These are phyloP conservation scores for Chiridota heheva DNA, from an alignment of 35 echinoderm and acorn worm genomes.

Conservation along the genomic window DNA sequence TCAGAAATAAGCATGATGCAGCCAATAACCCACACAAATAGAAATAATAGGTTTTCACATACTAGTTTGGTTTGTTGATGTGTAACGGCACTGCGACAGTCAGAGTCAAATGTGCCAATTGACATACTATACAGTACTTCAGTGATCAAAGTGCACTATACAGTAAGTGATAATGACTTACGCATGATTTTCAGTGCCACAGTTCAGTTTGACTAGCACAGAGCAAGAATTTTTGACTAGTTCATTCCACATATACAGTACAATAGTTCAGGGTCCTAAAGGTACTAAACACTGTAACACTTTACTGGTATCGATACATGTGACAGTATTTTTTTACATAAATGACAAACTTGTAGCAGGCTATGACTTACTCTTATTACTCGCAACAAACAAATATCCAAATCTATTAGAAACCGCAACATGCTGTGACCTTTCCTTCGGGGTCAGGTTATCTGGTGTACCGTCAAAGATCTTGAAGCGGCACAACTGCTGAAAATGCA, in stretches of 20 bases:
- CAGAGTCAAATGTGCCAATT: too few species aligned
- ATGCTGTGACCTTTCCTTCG: conserved; percentile 58
- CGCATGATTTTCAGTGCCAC: too few species aligned
- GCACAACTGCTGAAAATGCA: conserved; percentile 79
- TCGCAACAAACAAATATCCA: conserved; percentile 77
- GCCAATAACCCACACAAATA: too few species aligned
- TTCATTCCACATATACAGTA: neutral
- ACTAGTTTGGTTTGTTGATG: too few species aligned
- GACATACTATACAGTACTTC: too few species aligned
- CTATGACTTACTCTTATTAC: conserved; percentile 48
- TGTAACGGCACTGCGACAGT: too few species aligned
- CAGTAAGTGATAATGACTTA: too few species aligned
- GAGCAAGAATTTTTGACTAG: too few species aligned
- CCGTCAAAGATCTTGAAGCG: conserved; percentile 74
- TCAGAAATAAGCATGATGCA: too few species aligned
- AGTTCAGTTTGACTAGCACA: too few species aligned
- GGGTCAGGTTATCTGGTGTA: conserved; percentile 52
- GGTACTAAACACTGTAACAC: neutral
- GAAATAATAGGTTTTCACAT: too few species aligned
- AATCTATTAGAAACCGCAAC: conserved; percentile 68
- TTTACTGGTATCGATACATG: neutral
- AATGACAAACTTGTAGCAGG: neutral
- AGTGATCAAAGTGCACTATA: too few species aligned
- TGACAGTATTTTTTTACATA: neutral
- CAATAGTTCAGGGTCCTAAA: neutral